These are phyloP conservation scores for Amphimallon solstitiale DNA, from an alignment of 2,888 invertebrate species.

Conservation along the genomic window DNA sequence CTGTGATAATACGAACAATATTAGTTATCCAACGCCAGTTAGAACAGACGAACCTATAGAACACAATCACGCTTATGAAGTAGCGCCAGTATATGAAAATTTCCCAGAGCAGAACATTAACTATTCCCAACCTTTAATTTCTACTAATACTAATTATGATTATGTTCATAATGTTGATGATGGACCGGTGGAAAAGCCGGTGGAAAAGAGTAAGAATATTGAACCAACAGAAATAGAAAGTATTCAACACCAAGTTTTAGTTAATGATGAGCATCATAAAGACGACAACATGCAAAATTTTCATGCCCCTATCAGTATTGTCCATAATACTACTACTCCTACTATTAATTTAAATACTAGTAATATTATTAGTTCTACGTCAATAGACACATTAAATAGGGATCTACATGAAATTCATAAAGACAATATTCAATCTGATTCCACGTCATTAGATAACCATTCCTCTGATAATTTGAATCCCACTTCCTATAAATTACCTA, in stretches of 20 bases:
- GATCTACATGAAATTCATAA: not conserved
- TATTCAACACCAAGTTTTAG: not conserved
- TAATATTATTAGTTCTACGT: too few species aligned
- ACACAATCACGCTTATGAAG: not conserved
- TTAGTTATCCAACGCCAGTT: constrained; percentile 1
- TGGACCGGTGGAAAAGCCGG: constrained; percentile 14
- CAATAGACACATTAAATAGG: constrained; percentile 14
- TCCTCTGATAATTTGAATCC: not conserved
- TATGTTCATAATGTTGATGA: constrained; percentile 13
- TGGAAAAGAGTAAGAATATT: not conserved
- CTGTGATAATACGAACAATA: not conserved
- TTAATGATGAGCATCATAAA: not conserved
- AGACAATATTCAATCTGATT: not conserved
- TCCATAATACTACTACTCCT: not conserved
- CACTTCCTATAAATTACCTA: constrained; percentile 25
- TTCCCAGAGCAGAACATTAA: not conserved
- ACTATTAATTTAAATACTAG: too few species aligned
- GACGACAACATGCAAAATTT: not conserved
- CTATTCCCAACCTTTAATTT: too few species aligned
- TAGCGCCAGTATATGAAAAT: too few species aligned
- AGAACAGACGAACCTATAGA: not conserved
- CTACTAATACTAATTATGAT: constrained; percentile 20
- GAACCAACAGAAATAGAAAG: not conserved
- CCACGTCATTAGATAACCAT: not conserved
- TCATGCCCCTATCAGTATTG: constrained; percentile 15